These are phyloP conservation scores for Harpalus rubripes DNA, from an alignment of 2,888 invertebrate species.

Conservation along the genomic window DNA sequence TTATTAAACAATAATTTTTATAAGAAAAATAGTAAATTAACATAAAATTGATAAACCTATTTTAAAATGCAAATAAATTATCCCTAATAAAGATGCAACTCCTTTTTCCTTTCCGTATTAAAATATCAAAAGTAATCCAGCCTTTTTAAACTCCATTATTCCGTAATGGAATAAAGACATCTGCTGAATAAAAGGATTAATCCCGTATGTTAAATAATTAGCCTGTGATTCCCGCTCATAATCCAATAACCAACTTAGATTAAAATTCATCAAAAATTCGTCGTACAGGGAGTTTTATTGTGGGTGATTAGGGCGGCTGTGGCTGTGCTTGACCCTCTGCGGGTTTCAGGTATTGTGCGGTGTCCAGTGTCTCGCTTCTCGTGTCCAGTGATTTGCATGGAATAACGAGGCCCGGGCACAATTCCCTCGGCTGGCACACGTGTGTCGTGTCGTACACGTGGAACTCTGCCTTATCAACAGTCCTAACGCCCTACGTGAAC, in stretches of 20 bases:
- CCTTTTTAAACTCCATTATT: neutral
- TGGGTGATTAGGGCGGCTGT: neutral
- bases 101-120: neutral
- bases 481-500: neutral
- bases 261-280: conserved; percentile 46
- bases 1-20: too few species aligned
- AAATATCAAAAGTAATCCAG: neutral
- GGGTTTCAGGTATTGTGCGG: neutral
- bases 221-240: neutral
- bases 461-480: neutral
- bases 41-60: too few species aligned
- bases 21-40: too few species aligned
- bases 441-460: conserved; percentile 21
- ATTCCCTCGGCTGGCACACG: conserved; percentile 53
- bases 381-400: conserved; percentile 73
- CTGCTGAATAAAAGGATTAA: neutral
- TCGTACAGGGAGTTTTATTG: neutral
- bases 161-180: neutral
- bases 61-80: too few species aligned
- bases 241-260: conserved; percentile 48
- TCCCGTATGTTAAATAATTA: neutral
- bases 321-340: conserved; percentile 1
- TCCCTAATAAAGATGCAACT: neutral
- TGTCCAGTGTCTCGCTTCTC: conserved; percentile 30
- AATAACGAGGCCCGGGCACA: conserved; percentile 72